phyloP scores from a whole-genome alignment of 2,888 invertebrate species.

The Trimorus sp. region DNA sequence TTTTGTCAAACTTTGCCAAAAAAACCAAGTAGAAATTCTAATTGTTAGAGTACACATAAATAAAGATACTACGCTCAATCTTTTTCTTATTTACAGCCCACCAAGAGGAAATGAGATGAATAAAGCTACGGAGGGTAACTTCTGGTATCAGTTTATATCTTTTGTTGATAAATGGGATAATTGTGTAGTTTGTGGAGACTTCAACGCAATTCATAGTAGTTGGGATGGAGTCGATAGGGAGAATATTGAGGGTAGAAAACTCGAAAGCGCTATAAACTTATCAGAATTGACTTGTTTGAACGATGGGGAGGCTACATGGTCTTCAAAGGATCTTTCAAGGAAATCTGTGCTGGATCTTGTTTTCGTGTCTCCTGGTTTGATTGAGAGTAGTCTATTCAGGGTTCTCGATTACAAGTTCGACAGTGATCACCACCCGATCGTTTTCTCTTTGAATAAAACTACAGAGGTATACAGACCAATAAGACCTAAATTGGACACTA shows the following conservation, averaged over 20 bases:
- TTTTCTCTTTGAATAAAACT: neutral
- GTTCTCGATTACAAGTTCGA: conserved; percentile 12
- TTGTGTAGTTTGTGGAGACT: conserved; percentile 9
- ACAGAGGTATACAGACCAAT: conserved; percentile 8
- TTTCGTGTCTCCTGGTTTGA: neutral
- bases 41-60: too few relatives aligned
- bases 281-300: neutral
- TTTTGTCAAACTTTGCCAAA: too few relatives aligned
- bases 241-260: conserved; percentile 22
- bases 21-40: too few relatives aligned
- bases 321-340: neutral
- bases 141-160: neutral
- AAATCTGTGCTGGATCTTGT: conserved; percentile 12
- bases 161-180: conserved; percentile 5
- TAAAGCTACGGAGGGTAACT: neutral
- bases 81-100: too few relatives aligned
- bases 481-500: conserved; percentile 5
- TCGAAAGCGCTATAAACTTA: neutral
- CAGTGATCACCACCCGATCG: conserved; percentile 9
- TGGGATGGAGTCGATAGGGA: neutral
- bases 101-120: too few relatives aligned
- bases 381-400: neutral
- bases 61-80: too few relatives aligned
- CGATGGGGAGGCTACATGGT: conserved; percentile 6
- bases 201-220: neutral